phyloP scores from a whole-genome alignment of 2,888 invertebrate genomes.

The Polymixis lichenea region DNA sequence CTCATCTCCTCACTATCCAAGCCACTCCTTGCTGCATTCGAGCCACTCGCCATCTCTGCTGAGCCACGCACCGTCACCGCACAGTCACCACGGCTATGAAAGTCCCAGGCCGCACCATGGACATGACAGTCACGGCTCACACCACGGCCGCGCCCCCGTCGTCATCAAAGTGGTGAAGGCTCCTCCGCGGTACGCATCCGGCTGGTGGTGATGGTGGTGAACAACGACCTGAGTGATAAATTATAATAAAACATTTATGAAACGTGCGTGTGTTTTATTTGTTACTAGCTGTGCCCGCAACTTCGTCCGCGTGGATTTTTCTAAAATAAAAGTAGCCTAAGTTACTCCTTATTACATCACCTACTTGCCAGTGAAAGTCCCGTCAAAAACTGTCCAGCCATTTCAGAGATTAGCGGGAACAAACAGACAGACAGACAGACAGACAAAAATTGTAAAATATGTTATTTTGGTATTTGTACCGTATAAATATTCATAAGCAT shows the following conservation, averaged over 20 bases:
- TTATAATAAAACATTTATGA: constrained; percentile 20
- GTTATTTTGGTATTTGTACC: no score
- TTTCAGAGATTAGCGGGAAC: no score
- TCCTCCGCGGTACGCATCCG: constrained; percentile 50
- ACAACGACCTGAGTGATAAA: constrained; percentile 2
- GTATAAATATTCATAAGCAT: no score
- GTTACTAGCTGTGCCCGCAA: no score
- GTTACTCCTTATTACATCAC: no score
- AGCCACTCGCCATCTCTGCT: constrained; percentile 26
- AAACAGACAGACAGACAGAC: no score
- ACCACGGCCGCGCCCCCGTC: constrained; percentile 35
- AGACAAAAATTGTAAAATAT: no score
- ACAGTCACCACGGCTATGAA: constrained; percentile 14
- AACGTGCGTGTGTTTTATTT: constrained; percentile 15
- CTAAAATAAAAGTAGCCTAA: no score
- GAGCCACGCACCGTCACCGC: constrained; percentile 3
- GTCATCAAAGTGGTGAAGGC: constrained; percentile 62
- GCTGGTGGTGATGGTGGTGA: constrained; percentile 59
- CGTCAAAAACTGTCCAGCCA: no score
- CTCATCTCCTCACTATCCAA: neutral
- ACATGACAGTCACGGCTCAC: neutral
- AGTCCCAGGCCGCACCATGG: neutral
- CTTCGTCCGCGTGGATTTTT: no score
- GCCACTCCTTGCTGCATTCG: neutral
- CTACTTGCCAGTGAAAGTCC: no score